Percentiles rank a stretch among this genome's conserved stretches.
These are phyloP conservation scores for Tachysurus vachellii DNA, from an alignment of 2,113 vertebrate genomes.

Conservation along the genomic window DNA sequence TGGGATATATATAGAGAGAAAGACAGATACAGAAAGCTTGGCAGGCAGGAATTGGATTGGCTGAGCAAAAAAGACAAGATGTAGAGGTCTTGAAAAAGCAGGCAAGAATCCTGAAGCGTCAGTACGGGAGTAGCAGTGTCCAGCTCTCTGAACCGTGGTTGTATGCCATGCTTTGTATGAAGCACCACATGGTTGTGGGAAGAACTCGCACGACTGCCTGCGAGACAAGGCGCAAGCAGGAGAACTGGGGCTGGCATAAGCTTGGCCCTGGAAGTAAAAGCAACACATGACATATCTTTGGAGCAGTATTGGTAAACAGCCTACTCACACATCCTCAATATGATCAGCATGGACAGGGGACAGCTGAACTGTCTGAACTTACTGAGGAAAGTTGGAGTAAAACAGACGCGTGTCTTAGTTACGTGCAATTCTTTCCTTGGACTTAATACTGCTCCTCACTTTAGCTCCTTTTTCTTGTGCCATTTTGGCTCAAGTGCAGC, in stretches of 20 bases:
- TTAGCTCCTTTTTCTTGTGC: background rate
- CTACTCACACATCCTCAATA: background rate
- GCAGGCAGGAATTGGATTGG: slow-evolving; percentile 23
- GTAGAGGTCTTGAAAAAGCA: slow-evolving; percentile 24
- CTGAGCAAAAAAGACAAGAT: slow-evolving; percentile 42
- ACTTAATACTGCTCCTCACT: background rate
- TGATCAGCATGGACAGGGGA: background rate
- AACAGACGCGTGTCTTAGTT: background rate
- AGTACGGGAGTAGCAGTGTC: slow-evolving; percentile 9
- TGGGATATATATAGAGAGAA: background rate
- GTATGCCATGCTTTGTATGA: slow-evolving; percentile 83
- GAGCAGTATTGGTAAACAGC: slow-evolving; percentile 66
- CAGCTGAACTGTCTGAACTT: background rate
- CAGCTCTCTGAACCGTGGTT: slow-evolving; percentile 28
- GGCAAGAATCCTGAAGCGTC: slow-evolving; percentile 25
- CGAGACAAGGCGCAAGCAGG: slow-evolving; percentile 74
- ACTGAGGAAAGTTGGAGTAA: background rate
- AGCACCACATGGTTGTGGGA: slow-evolving; percentile 77
- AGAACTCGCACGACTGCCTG: slow-evolving; percentile 82
- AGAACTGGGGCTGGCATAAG: slow-evolving; percentile 71
- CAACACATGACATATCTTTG: slow-evolving; percentile 72
- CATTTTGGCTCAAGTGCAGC: background rate
- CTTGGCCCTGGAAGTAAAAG: slow-evolving; percentile 82
- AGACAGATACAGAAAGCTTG: slow-evolving; percentile 34
- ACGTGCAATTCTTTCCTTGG: background rate